Evolutionary conservation across 2,888 invertebrate genomes (phyloP), one percentile per base, ranked within the genome.

Genomic region (Chloromyia formosa): DNA sequence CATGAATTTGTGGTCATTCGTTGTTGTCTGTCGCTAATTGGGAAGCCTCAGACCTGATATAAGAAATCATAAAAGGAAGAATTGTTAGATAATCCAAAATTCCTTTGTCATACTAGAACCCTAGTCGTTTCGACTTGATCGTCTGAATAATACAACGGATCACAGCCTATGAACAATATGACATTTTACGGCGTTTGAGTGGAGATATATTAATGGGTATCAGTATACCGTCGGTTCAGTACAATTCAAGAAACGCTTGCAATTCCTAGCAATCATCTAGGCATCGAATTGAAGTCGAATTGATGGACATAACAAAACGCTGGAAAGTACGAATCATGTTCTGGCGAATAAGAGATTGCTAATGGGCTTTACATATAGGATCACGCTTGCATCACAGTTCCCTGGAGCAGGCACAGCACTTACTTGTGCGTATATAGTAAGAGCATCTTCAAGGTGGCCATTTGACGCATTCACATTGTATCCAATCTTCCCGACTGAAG

Each of bases 391-490:
- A 4, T 35, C 27, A 9, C 71, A 35, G 23, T 22, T 2, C 14
- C 42, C 22, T 42, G n/a, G 40, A 22, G 27, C 18, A 27, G 18
- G 74, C 35, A 18, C n/a, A n/a, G n/a, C n/a, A n/a, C n/a, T n/a
- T n/a, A 27, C 35, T 53, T 10, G 14, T 62, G 62, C 61, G 61
- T 54, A 53, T 53, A 73, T 22, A 35, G 27, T 35, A 60, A 40
- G 53, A 73, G 56, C 49, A 58, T 76, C 76, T 75, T 72, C 62
- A 53, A 77, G 77, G 77, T 77, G 77, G 77, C 73, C 77, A 74
- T 75, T 77, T 77, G 77, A 77, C 77, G 77, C 75, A 77, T 75
- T 77, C 75, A 73, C 74, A 66, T 77, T 75, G 75, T 68, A 58
- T 60, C 22, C 35, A 64, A 69, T 60, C 40, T 58, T 72, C 27